Base-by-base conservation (phyloP, 2,888 invertebrate genomes). In the Troides helena region DNA sequence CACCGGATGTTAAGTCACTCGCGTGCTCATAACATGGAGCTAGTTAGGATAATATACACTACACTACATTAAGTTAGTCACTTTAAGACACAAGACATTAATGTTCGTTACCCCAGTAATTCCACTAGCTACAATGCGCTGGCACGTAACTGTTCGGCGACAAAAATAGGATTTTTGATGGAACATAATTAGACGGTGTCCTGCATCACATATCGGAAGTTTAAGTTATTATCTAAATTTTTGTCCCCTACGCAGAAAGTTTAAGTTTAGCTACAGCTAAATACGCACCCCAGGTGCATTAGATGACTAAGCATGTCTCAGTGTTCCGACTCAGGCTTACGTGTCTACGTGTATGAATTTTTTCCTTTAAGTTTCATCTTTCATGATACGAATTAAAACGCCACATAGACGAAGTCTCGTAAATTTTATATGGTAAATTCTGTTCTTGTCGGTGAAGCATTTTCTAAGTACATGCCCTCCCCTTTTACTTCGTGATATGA, bases 221-320 rank as follows among this genome's bases (percentile, higher is more conserved):
- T 50, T 1, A 1, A 1, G 17, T 1, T 50, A 3, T 43, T 67
- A 66, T 71, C 69, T 76, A 74, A 72, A 78, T 76, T 75, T 80
- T 73, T 67, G 74, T 72, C 65, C 69, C 71, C 74, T 73, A 73
- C 69, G 72, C 74, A 72, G 74, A 71, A 74, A 73, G 72, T 71
- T 70, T 68, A 68, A 67, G 71, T 79, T 77, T 74, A 82, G 21
- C 79, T 75, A 74, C 84, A 80, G 84, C 66, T 75, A 78, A 78
- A 66, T 82, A 86, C 76, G 65, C 85, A 86, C 85, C 85, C 84
- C 77, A 74, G 62, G 75, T 77, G 75, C 78, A 85, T 87, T 86
- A 82, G 85, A 84, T 88, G 89, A 89, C 87, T 83, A 82, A 82
- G 87, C 89, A 83, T 75, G 76, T 85, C 82, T 75, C 71, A 74